Evolutionary conservation across 2,113 vertebrate genomes (phyloP).

Genomic region (Larimichthys crocea): DNA sequence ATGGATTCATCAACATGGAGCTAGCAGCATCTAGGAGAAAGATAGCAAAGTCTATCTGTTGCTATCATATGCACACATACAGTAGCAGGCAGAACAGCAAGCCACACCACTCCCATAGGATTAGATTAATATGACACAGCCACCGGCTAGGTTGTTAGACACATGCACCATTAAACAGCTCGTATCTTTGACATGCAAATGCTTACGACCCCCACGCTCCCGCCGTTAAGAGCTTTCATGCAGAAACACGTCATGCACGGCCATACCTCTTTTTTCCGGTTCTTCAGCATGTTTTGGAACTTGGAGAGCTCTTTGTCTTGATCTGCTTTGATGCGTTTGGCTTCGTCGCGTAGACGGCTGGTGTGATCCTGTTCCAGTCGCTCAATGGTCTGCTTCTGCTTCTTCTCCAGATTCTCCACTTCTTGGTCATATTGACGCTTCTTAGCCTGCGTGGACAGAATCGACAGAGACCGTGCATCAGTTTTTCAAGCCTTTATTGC

Average conservation of each 20-base stretch:
- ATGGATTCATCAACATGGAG: conserved; percentile 62
- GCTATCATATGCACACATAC: conserved; percentile 31
- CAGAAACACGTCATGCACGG: conserved; percentile 28
- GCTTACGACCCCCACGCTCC: conserved; percentile 3
- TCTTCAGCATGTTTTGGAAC: conserved; percentile 97
- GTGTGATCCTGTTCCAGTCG: conserved; percentile 98
- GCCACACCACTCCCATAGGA: conserved; percentile 35
- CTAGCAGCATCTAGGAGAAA: conserved; percentile 40
- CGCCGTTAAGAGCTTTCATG: neutral
- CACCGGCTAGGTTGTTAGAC: conserved; percentile 20
- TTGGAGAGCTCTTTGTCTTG: conserved; percentile 98
- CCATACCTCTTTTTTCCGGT: conserved; percentile 97
- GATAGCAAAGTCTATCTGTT: conserved; percentile 36
- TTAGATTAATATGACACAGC: conserved; percentile 33
- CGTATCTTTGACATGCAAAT: conserved; percentile 33
- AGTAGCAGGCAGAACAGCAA: conserved; percentile 19
- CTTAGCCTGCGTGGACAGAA: conserved; percentile 82
- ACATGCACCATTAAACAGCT: conserved; percentile 49
- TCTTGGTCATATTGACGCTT: conserved; percentile 97
- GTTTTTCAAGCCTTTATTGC: neutral
- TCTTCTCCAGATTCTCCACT: conserved; percentile 96
- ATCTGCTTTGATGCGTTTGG: conserved; percentile 96
- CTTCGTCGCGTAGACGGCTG: conserved; percentile 94
- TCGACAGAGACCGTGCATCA: neutral
- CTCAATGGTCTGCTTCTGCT: conserved; percentile 99